Conservation (phyloP, 1,140 invertebrate genomes). For the Plodia interpunctella region DNA sequence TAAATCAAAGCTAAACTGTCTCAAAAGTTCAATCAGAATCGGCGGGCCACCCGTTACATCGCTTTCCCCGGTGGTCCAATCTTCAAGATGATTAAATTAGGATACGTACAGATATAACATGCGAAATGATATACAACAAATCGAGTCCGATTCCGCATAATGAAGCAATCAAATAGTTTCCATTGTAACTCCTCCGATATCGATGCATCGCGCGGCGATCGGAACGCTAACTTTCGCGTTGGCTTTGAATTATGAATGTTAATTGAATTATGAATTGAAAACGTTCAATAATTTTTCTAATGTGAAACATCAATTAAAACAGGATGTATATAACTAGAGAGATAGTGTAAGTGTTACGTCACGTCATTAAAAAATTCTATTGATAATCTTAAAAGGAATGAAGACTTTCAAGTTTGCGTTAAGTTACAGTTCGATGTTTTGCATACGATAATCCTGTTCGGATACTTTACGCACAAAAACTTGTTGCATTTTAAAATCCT, state of each 20-base stretch:
- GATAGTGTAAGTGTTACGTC: not conserved
- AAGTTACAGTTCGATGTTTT: constrained; percentile 36
- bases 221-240: constrained; percentile 37
- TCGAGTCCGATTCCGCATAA: constrained; percentile 60
- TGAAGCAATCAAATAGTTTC: constrained; percentile 71
- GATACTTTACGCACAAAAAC: constrained; percentile 57
- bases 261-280: constrained; percentile 10
- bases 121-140: constrained; percentile 74
- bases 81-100: constrained; percentile 74
- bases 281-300: not conserved
- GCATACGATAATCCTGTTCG: constrained; percentile 54
- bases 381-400: not conserved
- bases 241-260: not conserved
- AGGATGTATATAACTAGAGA: not conserved
- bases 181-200: constrained; percentile 46
- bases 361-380: not conserved
- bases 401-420: constrained; percentile 30
- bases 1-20: constrained; percentile 37
- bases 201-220: constrained; percentile 29
- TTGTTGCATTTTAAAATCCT: constrained; percentile 72
- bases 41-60: constrained; percentile 50
- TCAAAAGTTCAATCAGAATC: constrained; percentile 48
- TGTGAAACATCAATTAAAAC: not conserved
- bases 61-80: constrained; percentile 68
- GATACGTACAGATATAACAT: constrained; percentile 69